These are phyloP conservation scores for Dysidea cf. avara DNA, from an alignment of 37 sponge, comb jelly and placozoan species.

Conservation along the genomic window DNA sequence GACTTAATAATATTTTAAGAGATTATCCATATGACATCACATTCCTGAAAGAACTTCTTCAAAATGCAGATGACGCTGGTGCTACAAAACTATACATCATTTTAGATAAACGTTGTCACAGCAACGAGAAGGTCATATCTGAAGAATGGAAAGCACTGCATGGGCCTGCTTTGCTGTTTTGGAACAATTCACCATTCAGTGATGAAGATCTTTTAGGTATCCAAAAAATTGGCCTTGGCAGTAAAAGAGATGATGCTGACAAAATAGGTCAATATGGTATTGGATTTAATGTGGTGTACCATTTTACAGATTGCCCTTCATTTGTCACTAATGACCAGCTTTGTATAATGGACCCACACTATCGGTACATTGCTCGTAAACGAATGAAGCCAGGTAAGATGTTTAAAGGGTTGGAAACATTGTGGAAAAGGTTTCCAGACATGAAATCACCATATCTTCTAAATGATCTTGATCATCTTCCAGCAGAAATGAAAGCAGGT, in stretches of 20 bases:
- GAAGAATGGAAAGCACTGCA: constrained; percentile 68
- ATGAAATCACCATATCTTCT: constrained; percentile 50
- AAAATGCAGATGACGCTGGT: too few relatives aligned
- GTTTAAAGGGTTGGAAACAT: constrained; percentile 22
- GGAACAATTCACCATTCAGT: too few relatives aligned
- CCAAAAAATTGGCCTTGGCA: constrained; percentile 55
- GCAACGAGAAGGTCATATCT: too few relatives aligned
- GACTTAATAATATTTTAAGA: constrained; percentile 34
- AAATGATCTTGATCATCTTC: constrained; percentile 4
- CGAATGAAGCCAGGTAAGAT: constrained; percentile 11
- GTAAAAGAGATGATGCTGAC: constrained; percentile 47
- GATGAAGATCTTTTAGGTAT: constrained; percentile 72
- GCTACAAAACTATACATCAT: too few relatives aligned
- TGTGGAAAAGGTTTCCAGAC: too few relatives aligned
- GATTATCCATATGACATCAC: constrained; percentile 47
- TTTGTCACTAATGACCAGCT: constrained; percentile 54
- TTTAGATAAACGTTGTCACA: constrained; percentile 51
- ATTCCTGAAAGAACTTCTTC: too few relatives aligned
- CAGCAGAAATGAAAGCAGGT: constrained; percentile 48
- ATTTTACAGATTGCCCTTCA: too few relatives aligned
- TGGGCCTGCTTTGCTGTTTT: constrained; percentile 69
- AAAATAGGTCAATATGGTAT: too few relatives aligned
- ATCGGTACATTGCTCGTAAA: constrained; percentile 11
- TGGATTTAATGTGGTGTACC: too few relatives aligned
- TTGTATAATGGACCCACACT: constrained; percentile 70